These are phyloP conservation scores for Pegoplata infirma DNA, from an alignment of 2,888 invertebrate genomes.

Conservation along the genomic window DNA sequence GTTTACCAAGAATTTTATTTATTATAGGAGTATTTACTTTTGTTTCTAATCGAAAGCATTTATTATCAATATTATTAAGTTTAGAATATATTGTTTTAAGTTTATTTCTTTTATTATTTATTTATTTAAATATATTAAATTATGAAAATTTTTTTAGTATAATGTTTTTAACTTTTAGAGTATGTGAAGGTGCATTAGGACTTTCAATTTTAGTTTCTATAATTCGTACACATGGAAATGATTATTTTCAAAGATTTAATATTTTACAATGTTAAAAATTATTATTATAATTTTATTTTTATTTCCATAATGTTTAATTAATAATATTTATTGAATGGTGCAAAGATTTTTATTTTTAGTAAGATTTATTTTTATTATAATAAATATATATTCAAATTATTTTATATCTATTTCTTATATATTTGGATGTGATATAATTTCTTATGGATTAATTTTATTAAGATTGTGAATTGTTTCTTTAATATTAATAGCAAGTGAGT, in stretches of 20 bases:
- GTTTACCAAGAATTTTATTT: slow-evolving; percentile 79
- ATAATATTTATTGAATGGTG: slow-evolving; percentile 80
- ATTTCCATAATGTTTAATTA: slow-evolving; percentile 79
- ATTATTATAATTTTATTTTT: slow-evolving; percentile 75
- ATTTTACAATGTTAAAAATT: slow-evolving; percentile 81
- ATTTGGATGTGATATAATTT: slow-evolving; percentile 79
- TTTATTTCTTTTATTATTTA: slow-evolving; percentile 79
- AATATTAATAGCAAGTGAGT: slow-evolving; percentile 81
- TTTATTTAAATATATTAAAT: slow-evolving; percentile 78
- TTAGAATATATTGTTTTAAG: slow-evolving; percentile 82
- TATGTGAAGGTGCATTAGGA: slow-evolving; percentile 83
- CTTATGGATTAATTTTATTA: slow-evolving; percentile 80
- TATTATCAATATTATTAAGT: slow-evolving; percentile 81
- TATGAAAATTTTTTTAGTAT: slow-evolving; percentile 81
- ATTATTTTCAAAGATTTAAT: slow-evolving; percentile 82
- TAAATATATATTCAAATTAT: slow-evolving; percentile 75
- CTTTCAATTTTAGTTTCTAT: slow-evolving; percentile 82
- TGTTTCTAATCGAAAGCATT: slow-evolving; percentile 81
- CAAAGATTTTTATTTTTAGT: slow-evolving; percentile 79
- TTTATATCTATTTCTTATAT: slow-evolving; percentile 70
- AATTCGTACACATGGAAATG: slow-evolving; percentile 82
- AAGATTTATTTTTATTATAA: slow-evolving; percentile 79
- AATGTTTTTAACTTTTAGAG: slow-evolving; percentile 82
- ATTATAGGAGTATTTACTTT: slow-evolving; percentile 79
- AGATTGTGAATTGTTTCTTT: slow-evolving; percentile 82